Evolutionary conservation across 1,140 invertebrate genomes (phyloP), one percentile per base, ranked within the genome.

Genomic region (Halictus rubicundus): DNA sequence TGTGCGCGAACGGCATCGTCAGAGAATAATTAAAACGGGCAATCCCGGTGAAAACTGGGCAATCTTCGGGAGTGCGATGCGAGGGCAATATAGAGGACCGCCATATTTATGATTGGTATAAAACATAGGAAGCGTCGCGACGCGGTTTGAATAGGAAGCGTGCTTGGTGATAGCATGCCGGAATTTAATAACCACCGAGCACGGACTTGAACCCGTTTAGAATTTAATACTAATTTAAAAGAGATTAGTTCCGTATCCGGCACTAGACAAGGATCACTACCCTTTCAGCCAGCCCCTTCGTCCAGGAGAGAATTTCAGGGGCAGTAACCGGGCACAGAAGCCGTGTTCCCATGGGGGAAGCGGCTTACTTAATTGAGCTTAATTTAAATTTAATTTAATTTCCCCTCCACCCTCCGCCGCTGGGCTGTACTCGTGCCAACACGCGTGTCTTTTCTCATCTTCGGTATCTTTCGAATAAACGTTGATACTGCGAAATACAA

Each of bases 311-410:
- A 85, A 85, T 84, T 86, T 84, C 79, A 86, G 82, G 77, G 81
- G 82, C 63, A 80, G 80, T 68, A 75, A 78, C 75, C 80, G 70
- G 70, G 77, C 71, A 82, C 82, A 83, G 82, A 82, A 76, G 82
- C 85, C 57, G 76, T 86, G 81, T 89, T 87, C 88, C 88, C 88
- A 89, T 82, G 88, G 68, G 83, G 25, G 81, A 84, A 86, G 83
- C 82, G 76, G 79, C 86, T 90, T 88, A 91, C 89, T 90, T 90
- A 90, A 91, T 91, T 89, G 87, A 90, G 87, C 88, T 88, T 90
- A 90, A 91, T 91, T 90, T 90, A 88, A 91, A 90, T 90, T 90
- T 89, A 89, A 90, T 91, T 90, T 89, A 87, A 90, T 90, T 90
- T 88, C 72, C 76, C 73, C 68, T 74, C 25, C 65, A 8, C 75